These are phyloP conservation scores for Drosophila imparisetae DNA, from an alignment of 2,888 invertebrate genomes.

Conservation along the genomic window DNA sequence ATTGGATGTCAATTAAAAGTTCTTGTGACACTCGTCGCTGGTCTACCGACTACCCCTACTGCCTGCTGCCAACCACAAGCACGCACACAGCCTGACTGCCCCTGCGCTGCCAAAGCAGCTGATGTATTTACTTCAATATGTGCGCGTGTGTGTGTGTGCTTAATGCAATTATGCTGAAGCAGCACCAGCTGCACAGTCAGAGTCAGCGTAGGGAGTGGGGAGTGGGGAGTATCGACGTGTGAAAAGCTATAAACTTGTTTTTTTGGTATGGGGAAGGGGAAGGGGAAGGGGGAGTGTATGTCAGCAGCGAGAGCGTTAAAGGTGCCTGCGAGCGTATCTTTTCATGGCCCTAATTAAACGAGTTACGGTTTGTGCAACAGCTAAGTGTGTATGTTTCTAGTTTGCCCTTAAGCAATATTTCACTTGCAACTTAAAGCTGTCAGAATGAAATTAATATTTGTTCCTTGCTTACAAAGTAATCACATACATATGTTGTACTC, in stretches of 20 bases:
- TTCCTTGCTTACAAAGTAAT: background rate
- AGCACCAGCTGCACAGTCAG: slow-evolving; percentile 7
- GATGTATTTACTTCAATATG: slow-evolving; percentile 20
- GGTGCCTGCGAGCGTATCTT: slow-evolving; percentile 35
- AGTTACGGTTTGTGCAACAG: slow-evolving; percentile 42
- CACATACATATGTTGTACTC: background rate
- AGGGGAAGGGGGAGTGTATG: background rate
- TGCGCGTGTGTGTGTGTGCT: slow-evolving; percentile 31
- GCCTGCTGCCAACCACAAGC: background rate
- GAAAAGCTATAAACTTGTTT: slow-evolving; percentile 18
- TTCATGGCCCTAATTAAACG: slow-evolving; percentile 54
- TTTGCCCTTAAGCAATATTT: background rate
- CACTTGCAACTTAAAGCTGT: background rate
- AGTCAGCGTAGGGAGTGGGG: rapidly evolving
- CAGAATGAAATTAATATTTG: background rate
- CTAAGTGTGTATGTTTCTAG: background rate
- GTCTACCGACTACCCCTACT: background rate
- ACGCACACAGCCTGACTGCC: background rate
- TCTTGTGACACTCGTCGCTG: slow-evolving; percentile 23
- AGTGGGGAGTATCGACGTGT: slow-evolving; percentile 10
- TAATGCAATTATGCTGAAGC: slow-evolving; percentile 68
- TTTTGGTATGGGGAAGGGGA: background rate
- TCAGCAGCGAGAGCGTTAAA: background rate
- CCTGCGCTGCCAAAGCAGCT: background rate
- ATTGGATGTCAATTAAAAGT: slow-evolving; percentile 79